Evolutionary conservation across 2,797 vertebrate species (phyloP).

Genomic region (Lerista edwardsae): DNA sequence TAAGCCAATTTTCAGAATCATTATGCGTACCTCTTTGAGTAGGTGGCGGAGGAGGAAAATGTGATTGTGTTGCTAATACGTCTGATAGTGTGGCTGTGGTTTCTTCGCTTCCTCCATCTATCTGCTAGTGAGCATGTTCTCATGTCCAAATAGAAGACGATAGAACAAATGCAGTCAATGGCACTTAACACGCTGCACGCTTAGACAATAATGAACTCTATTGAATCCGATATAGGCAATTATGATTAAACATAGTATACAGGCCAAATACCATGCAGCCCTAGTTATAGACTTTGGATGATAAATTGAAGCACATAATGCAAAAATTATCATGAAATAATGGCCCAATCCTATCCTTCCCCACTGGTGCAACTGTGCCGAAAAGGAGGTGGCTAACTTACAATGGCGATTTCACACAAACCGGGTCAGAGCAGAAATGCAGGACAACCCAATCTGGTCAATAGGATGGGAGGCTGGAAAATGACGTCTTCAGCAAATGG

Average conservation of each 20-base stretch:
- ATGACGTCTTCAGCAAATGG: background rate
- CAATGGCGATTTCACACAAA: background rate
- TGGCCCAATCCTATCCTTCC: too few relatives aligned
- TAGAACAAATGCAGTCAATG: too few relatives aligned
- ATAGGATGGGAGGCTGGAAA: too few relatives aligned
- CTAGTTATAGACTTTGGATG: background rate
- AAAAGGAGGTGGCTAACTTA: too few relatives aligned
- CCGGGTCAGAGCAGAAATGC: background rate
- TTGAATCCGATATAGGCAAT: too few relatives aligned
- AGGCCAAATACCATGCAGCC: background rate
- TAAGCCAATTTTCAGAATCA: conserved; percentile 36
- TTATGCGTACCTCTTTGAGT: conserved; percentile 18
- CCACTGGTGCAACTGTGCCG: too few relatives aligned
- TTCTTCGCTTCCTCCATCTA: conserved; percentile 37
- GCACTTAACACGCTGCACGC: background rate
- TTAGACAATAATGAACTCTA: too few relatives aligned
- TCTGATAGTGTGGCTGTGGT: background rate
- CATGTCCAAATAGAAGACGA: background rate
- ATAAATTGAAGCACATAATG: background rate
- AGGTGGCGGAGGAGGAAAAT: conserved; percentile 10
- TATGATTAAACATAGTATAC: too few relatives aligned
- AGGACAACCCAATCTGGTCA: background rate
- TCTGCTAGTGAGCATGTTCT: background rate
- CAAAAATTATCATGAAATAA: background rate
- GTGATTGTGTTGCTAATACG: conserved; percentile 12